Evolutionary conservation across 2,888 invertebrate species (phyloP), one percentile per base, ranked within the genome.

Genomic region (Rhimphoctona megacephalus): DNA sequence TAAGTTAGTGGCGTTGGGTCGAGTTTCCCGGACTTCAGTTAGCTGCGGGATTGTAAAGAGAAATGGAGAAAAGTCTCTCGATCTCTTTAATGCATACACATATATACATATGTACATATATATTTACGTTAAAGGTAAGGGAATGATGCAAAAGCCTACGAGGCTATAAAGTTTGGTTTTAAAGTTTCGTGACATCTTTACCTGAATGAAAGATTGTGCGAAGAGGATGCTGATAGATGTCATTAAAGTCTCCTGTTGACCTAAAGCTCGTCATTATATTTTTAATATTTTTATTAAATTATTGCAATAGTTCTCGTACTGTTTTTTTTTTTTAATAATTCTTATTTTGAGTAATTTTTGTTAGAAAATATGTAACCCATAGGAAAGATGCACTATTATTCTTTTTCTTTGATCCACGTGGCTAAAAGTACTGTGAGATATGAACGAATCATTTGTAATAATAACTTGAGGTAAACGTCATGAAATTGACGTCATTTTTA

Each of bases 1-100:
- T 94, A 94, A 94, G 92, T 92, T 88, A 82, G 84, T 80, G 81
- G 87, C 88, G 76, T 61, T 67, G 70, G 88, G 72, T 85, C 88
- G 80, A 74, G 76, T 57, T 61, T 81, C 72, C 78, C 83, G 67
- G 83, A 85, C 85, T 80, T 83, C 22, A 69, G 74, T 84, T 81
- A 80, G 81, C 81, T 78, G 25, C 67, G 57, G 76, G 78, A 78
- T 70, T 74, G 54, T 52, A 67, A 57, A 69, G 46, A 36, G 36
- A 49, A 70, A 70, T 73, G 66, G 74, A 69, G 80, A 77, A 77
- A 74, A 83, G 73, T 73, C 73, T 77, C 52, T 36, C 30, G 33
- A 69, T 67, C 57, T 54, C 33, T 57, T 22, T 57, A 69, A 74
- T 76, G 57, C 46, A 46, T 81, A 67, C 52, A 25, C 54, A 69